These are phyloP conservation scores for Pygmarrhopalites habei DNA, from an alignment of 1,140 invertebrate species.

Conservation along the genomic window DNA sequence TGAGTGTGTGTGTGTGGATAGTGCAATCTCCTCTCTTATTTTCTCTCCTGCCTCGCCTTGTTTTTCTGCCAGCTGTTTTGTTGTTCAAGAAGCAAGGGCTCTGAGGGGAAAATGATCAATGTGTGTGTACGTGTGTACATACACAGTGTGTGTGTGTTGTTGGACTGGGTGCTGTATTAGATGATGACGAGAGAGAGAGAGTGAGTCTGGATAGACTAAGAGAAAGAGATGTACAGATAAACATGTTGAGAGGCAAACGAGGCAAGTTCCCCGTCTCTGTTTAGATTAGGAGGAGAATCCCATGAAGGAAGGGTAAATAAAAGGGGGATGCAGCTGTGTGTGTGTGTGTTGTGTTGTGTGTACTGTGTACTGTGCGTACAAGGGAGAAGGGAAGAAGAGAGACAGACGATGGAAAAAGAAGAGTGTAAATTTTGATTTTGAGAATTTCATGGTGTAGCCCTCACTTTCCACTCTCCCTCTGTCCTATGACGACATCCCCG, in stretches of 20 bases:
- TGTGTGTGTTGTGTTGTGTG: too few relatives aligned
- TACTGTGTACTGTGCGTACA: too few relatives aligned
- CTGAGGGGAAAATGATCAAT: conserved; percentile 31
- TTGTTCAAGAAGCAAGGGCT: conserved; percentile 22
- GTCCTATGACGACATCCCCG: too few relatives aligned
- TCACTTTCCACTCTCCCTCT: too few relatives aligned
- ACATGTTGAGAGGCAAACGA: conserved; percentile 16
- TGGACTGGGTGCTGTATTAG: not conserved
- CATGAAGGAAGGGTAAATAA: conserved; percentile 29
- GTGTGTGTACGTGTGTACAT: not conserved
- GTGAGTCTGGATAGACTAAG: not conserved
- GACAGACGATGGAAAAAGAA: too few relatives aligned
- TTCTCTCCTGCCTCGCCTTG: conserved; percentile 5
- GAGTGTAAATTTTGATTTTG: conserved; percentile 18
- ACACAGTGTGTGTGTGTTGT: not conserved
- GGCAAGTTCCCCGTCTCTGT: conserved; percentile 32
- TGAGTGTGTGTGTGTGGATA: not conserved
- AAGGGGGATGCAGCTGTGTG: not conserved
- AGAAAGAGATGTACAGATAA: conserved; percentile 10
- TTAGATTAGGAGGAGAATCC: conserved; percentile 40
- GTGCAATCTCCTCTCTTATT: not conserved
- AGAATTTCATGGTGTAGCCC: conserved; percentile 7
- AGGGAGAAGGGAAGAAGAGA: too few relatives aligned
- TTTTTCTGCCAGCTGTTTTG: conserved; percentile 30
- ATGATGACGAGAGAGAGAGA: not conserved